Conservation (phyloP, 2,797 vertebrate species). For the Poeciliopsis infans region DNA sequence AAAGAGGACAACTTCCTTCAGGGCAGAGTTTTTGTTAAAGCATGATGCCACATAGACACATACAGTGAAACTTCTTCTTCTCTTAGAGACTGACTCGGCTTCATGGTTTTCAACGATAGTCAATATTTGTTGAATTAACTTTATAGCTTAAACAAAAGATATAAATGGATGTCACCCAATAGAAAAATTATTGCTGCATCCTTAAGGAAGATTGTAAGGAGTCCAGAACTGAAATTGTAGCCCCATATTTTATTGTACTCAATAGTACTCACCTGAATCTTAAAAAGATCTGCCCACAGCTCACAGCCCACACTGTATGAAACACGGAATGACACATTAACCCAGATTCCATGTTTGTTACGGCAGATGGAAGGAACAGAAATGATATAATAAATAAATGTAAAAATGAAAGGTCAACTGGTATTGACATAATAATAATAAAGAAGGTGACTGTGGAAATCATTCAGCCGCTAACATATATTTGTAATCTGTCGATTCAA, state of each 20-base stretch:
- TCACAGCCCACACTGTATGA: no score
- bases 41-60: not conserved
- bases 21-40: not conserved
- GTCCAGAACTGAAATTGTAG: not conserved
- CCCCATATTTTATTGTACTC: not conserved
- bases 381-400: no score
- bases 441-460: no score
- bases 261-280: not conserved
- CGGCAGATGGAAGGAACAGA: no score
- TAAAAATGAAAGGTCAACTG: no score
- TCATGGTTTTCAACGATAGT: not conserved
- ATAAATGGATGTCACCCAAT: not conserved
- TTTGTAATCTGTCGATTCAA: no score
- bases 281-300: not conserved
- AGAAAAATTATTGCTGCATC: not conserved
- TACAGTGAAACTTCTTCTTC: not conserved
- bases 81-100: not conserved
- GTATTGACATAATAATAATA: no score
- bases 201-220: not conserved
- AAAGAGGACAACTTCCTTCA: not conserved
- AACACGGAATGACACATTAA: no score
- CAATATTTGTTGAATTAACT: not conserved
- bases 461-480: no score
- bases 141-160: not conserved
- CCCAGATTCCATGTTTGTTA: no score